phyloP scores from a whole-genome alignment of 2,797 vertebrate species.

The Champsocephalus esox region DNA sequence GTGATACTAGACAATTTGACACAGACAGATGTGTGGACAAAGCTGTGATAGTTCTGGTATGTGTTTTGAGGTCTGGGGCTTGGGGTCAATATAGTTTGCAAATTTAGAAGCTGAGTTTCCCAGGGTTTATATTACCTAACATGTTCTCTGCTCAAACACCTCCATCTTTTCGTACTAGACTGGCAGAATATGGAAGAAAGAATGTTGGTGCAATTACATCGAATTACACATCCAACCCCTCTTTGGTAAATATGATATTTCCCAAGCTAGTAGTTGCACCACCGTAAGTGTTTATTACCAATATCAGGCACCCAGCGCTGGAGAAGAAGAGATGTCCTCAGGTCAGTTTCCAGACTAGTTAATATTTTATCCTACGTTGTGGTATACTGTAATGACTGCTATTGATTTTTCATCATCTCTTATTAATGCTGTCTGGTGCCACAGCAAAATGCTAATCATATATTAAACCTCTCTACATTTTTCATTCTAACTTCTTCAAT shows the following conservation, averaged over 20 bases:
- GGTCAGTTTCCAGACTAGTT: conserved; percentile 83
- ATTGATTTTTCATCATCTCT: conserved; percentile 87
- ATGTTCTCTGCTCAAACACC: conserved; percentile 34
- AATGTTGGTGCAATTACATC: conserved; percentile 63
- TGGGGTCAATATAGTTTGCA: conserved; percentile 55
- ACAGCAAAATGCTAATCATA: conserved; percentile 80
- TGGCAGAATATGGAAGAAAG: conserved; percentile 40
- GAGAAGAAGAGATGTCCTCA: conserved; percentile 70
- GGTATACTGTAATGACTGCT: conserved; percentile 75
- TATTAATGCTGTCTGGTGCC: conserved; percentile 83
- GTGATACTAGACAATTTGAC: conserved; percentile 51
- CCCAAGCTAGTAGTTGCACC: conserved; percentile 63
- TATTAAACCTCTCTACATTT: conserved; percentile 57
- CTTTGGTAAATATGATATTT: conserved; percentile 75
- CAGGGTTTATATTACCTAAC: conserved; percentile 48
- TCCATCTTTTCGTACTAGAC: conserved; percentile 28
- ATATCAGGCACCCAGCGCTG: conserved; percentile 55
- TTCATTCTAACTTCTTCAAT: conserved; percentile 62
- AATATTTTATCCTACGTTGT: conserved; percentile 84
- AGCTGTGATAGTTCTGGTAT: conserved; percentile 52
- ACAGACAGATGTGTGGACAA: conserved; percentile 70
- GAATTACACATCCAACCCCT: conserved; percentile 53
- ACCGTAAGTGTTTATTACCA: conserved; percentile 79
- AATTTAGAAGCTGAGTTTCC: conserved; percentile 43
- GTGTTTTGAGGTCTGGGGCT: conserved; percentile 53